Evolutionary conservation across 1,140 invertebrate species (phyloP), one percentile per base, ranked within the genome.

Genomic region (Ctenoplectra terminalis): DNA sequence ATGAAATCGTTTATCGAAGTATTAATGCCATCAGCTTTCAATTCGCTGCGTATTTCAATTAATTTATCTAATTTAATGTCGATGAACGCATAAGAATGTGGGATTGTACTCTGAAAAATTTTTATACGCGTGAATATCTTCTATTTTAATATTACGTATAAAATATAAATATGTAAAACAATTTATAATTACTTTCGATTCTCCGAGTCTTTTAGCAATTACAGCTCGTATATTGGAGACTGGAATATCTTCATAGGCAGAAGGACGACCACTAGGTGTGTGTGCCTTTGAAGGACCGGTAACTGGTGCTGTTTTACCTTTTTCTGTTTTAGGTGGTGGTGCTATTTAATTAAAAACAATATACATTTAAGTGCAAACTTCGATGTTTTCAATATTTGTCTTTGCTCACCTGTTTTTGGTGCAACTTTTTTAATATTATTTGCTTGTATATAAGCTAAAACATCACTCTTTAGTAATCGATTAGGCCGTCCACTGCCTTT

Each of bases 1-100:
- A 99, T 96, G 90, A 99, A 99, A 94, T 99, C 99, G 92, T 99
- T 99, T 0, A 99, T 95, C 17, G 98, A 99, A 23, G 99, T 92
- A 94, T 98, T 98, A 58, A 96, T 93, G 64, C 96, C 96, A 52
- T 98, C 95, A 86, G 96, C 97, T 54, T 96, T 96, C 29, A 99
- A 92, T 87, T 96, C 94, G 43, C 96, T 96, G 7, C 93, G 90
- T 3, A 91, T 69, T 76, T 93, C 92, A 9, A 75, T 87, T 17
- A 94, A 58, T 74, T 92, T 92, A 90, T 99, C 98, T 67, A 99
- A 96, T 85, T 96, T 95, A 52, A 99, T 96, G 83, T 99, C 98
- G 26, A 97, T 95, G 11, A 96, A 96, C 0, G 99, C 94, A 93
- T 99, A 99, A 92, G 99, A 99, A 94, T 99, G 99, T n/a, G 99